Evolutionary conservation across 2,888 invertebrate species (phyloP), one percentile per base, ranked within the genome.

Genomic region (Congeria kusceri): DNA sequence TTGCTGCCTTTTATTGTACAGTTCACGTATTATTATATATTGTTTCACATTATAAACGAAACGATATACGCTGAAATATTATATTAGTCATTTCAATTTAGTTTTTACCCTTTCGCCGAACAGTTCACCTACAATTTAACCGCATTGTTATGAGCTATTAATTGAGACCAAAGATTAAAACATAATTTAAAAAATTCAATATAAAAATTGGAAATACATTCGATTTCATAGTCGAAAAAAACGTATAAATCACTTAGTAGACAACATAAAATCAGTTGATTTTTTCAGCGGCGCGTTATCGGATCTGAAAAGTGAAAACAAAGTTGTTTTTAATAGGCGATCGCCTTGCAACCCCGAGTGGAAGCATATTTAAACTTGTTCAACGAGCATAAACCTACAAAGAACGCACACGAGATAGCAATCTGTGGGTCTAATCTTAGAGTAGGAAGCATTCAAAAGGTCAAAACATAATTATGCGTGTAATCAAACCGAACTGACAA

Each of bases 321-420:
- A 79, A 83, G 69, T 79, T 69, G 58, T 83, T 83, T 83, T 83
- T 83, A 83, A 81, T 64, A 53, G 78, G 63, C 28, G 75, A 83
- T 83, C 73, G 56, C 66, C 57, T 83, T 83, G 58, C 82, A 79
- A 27, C 57, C 28, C 61, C 53, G 69, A 58, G 69, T 64, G 59
- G 64, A 53, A 32, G 76, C 69, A 69, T 65, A 69, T 75, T 69
- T 64, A 57, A 63, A 70, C 64, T 29, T 65, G 65, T 59, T 58
- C 68, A 58, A 46, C 46, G 29, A 44, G 73, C 56, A 62, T 44
- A 59, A 57, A 46, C 53, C 23, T 46, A 67, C 67, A 67, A 74
- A 47, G 32, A 25, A 44, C 29, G 23, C 25, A 53, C 56, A 23
- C 53, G 15, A 44, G 74, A 74, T 74, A 53, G 56, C 9, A 23